Evolutionary conservation across 2,113 vertebrate species (phyloP).

Genomic region (Eleginops maclovinus): DNA sequence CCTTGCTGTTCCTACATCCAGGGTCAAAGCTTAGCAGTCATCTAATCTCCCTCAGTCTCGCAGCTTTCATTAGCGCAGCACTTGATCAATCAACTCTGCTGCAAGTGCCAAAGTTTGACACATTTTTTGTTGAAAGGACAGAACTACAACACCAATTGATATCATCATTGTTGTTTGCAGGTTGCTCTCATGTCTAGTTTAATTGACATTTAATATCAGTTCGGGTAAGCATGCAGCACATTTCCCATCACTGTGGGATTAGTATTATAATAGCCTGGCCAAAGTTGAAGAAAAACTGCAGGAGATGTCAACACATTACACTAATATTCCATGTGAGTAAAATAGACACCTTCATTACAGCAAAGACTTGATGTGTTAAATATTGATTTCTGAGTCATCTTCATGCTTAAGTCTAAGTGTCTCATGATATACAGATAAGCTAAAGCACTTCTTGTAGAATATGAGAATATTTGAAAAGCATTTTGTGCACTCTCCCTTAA

Average conservation of each 20-base stretch:
- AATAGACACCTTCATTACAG: constrained; percentile 14
- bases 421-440: constrained; percentile 14
- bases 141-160: constrained; percentile 35
- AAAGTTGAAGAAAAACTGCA: background rate
- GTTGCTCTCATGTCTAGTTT: constrained; percentile 27
- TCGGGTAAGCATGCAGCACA: constrained; percentile 1
- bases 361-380: background rate
- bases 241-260: background rate
- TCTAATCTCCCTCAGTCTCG: constrained; percentile 65
- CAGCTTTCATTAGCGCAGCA: constrained; percentile 76
- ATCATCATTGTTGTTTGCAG: constrained; percentile 41
- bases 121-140: constrained; percentile 51
- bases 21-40: constrained; percentile 76
- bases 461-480: background rate
- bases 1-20: constrained; percentile 74
- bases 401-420: background rate
- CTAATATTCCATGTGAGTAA: background rate
- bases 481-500: background rate
- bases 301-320: background rate
- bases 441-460: background rate
- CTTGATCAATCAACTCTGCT: constrained; percentile 74
- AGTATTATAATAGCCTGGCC: constrained; percentile 17
- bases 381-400: constrained; percentile 18
- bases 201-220: constrained; percentile 45
- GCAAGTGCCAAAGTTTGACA: constrained; percentile 59